These are phyloP conservation scores for Achroia grisella DNA, from an alignment of 1,140 invertebrate species.

Conservation along the genomic window DNA sequence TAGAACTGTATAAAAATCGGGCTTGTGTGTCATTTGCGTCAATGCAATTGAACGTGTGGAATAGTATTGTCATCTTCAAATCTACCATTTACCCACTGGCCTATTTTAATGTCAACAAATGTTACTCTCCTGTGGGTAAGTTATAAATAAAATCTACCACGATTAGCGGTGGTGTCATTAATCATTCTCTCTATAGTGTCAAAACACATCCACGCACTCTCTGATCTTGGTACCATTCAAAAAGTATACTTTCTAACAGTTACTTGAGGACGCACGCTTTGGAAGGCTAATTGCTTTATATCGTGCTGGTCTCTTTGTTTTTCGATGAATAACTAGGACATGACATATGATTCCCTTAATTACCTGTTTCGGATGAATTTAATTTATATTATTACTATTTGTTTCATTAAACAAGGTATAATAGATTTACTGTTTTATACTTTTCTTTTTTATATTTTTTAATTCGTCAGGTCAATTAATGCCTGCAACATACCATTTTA, in stretches of 20 bases:
- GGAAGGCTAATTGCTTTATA: constrained; percentile 36
- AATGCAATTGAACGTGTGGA: no score
- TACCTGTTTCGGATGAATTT: no score
- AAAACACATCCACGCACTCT: constrained; percentile 44
- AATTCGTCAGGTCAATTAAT: no score
- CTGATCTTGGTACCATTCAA: constrained; percentile 42
- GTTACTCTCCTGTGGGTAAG: constrained; percentile 23
- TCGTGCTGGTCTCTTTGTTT: constrained; percentile 11
- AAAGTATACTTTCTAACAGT: constrained; percentile 28
- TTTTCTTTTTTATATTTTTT: no score
- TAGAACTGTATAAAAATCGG: no score
- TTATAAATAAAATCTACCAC: constrained; percentile 48
- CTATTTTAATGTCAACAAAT: constrained; percentile 47
- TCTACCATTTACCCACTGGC: constrained; percentile 27
- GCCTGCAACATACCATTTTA: no score
- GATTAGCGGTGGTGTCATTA: constrained; percentile 51
- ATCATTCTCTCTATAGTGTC: constrained; percentile 51
- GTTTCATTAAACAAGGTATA: no score
- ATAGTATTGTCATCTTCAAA: constrained; percentile 5
- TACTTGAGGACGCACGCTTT: constrained; percentile 12
- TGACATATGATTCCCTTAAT: no score
- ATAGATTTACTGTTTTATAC: no score
- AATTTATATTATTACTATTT: no score
- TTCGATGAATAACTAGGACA: not conserved
- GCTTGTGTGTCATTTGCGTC: no score